These are phyloP conservation scores for Idaea aversata DNA, from an alignment of 2,888 invertebrate genomes.

Conservation along the genomic window DNA sequence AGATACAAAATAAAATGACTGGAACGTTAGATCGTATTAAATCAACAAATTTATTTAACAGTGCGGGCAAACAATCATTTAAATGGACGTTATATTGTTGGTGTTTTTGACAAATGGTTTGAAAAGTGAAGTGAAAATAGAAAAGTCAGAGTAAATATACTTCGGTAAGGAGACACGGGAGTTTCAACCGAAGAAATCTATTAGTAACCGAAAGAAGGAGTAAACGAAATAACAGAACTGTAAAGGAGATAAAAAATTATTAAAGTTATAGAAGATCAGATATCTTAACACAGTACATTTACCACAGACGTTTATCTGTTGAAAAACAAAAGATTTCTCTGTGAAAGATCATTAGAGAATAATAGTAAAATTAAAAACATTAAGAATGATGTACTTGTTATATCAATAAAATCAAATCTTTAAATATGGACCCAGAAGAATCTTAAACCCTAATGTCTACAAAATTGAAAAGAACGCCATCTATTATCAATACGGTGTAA, in stretches of 20 bases:
- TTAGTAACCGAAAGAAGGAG: not conserved
- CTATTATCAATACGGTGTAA: conserved; percentile 19
- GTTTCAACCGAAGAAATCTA: not conserved
- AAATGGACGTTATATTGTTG: conserved; percentile 50
- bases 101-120: conserved; percentile 45
- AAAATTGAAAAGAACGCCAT: conserved; percentile 22
- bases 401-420: not conserved
- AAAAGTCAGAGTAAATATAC: not conserved
- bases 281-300: too few species aligned
- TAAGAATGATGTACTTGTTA: not conserved
- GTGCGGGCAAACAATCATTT: conserved; percentile 41
- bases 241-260: not conserved
- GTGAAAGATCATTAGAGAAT: not conserved
- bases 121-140: conserved; percentile 15
- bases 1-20: conserved; percentile 38
- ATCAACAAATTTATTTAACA: conserved; percentile 35
- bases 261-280: too few species aligned
- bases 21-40: conserved; percentile 30
- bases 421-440: not conserved
- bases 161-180: not conserved
- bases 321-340: too few species aligned
- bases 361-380: not conserved
- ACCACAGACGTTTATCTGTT: too few species aligned
- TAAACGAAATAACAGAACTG: not conserved
- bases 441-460: not conserved